Evolutionary conservation across 2,888 invertebrate species (phyloP).

Genomic region (Eumerus sabulonum): DNA sequence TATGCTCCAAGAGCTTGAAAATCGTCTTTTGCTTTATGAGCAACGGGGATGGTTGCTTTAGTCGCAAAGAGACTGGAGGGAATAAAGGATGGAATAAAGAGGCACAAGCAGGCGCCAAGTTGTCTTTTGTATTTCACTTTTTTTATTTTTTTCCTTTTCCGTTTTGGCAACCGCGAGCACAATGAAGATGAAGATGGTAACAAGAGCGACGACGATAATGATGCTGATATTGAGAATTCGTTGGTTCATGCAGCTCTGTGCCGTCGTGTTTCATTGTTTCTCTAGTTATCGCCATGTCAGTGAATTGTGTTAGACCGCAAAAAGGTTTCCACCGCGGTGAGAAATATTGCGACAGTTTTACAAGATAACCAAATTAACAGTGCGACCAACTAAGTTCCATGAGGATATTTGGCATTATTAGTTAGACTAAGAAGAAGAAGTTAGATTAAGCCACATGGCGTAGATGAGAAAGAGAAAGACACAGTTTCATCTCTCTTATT

Average conservation of each 20-base stretch:
- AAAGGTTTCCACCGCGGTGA: constrained; percentile 33
- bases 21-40: neutral
- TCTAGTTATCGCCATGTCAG: constrained; percentile 53
- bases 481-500: no score
- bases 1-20: constrained; percentile 3
- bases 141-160: neutral
- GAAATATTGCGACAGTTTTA: constrained; percentile 29
- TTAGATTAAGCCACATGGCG: no score
- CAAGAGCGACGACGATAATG: constrained; percentile 35
- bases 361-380: constrained; percentile 17
- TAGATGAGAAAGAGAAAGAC: no score
- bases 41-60: constrained; percentile 25
- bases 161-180: constrained; percentile 23
- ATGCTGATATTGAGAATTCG: constrained; percentile 51
- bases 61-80: neutral
- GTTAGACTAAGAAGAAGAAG: no score
- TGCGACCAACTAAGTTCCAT: constrained; percentile 2
- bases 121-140: constrained; percentile 9
- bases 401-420: no score
- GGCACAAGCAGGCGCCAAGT: constrained; percentile 1
- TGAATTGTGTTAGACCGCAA: constrained; percentile 55
- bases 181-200: constrained; percentile 21
- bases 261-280: constrained; percentile 51
- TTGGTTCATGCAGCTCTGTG: constrained; percentile 20
- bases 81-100: constrained; percentile 5